Conservation (phyloP, 2,888 invertebrate species). For the Melanotus villosus region DNA sequence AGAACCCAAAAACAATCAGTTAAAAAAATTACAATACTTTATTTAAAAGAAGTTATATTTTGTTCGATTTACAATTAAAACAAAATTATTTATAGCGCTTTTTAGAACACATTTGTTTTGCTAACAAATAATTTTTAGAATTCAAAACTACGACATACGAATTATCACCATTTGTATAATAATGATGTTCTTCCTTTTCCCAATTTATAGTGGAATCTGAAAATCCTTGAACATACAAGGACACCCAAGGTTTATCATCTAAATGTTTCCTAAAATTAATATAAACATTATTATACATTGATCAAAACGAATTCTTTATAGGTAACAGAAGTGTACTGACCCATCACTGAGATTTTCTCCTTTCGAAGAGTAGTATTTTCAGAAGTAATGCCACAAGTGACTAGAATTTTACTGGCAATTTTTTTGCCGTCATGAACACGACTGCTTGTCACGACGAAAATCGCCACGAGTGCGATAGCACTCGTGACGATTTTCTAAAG, state of each 20-base stretch:
- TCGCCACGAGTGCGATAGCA: too few species aligned
- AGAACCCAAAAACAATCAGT: too few species aligned
- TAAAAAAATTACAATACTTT: neutral
- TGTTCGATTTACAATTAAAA: too few species aligned
- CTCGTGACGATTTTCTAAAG: too few species aligned
- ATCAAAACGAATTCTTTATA: too few species aligned
- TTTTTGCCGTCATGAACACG: too few species aligned
- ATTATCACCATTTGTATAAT: conserved; percentile 68
- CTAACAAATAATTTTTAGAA: conserved; percentile 58
- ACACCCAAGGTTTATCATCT: conserved; percentile 67
- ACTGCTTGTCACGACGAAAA: too few species aligned
- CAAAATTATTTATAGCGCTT: conserved; percentile 55
- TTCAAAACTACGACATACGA: conserved; percentile 66
- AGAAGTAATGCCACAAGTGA: too few species aligned
- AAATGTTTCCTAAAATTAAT: conserved; percentile 58
- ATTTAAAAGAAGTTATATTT: neutral
- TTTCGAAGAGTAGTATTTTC: too few species aligned
- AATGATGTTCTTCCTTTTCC: conserved; percentile 68
- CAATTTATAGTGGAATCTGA: conserved; percentile 71
- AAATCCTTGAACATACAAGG: conserved; percentile 73
- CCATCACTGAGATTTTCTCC: too few species aligned
- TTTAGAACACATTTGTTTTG: conserved; percentile 62
- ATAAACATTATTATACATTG: neutral
- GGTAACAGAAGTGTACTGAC: too few species aligned
- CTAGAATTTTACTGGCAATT: too few species aligned